Percentiles rank a stretch among this genome's conserved stretches.
Evolutionary conservation across 2,797 vertebrate species (phyloP).

Genomic region (Eulemur coronatus): DNA sequence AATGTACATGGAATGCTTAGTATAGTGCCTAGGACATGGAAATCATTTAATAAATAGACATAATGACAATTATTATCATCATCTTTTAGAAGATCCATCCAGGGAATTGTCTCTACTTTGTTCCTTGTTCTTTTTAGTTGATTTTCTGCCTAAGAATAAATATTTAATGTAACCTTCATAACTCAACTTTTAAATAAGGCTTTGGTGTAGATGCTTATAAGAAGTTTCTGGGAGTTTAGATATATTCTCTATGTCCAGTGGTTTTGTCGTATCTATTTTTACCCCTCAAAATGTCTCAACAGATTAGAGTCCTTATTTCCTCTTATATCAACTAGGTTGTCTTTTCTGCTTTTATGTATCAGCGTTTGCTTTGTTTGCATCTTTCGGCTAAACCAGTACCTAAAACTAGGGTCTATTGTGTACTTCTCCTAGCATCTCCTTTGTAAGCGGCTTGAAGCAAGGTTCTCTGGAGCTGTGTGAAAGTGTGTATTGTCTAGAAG

Average conservation of each 20-base stretch:
- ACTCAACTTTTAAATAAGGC: not conserved
- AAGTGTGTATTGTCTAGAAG: constrained; percentile 42
- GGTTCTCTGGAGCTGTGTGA: not conserved
- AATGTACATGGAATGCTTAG: not conserved
- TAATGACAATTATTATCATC: not conserved
- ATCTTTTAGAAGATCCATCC: constrained; percentile 1
- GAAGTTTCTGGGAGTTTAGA: constrained; percentile 5
- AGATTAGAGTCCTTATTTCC: constrained; percentile 4
- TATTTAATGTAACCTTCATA: constrained; percentile 6
- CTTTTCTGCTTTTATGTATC: not conserved
- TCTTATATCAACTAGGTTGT: not conserved
- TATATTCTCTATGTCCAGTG: not conserved
- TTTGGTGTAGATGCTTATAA: not conserved
- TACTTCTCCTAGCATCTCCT: not conserved
- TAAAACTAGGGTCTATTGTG: not conserved
- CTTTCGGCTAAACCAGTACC: constrained; percentile 7
- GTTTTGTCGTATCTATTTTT: constrained; percentile 35
- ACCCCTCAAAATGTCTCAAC: not conserved
- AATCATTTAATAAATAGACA: not conserved
- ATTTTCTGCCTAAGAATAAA: constrained; percentile 13
- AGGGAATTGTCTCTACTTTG: not conserved
- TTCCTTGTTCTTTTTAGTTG: constrained; percentile 8
- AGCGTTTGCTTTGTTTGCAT: constrained; percentile 26
- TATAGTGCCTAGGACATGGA: not conserved
- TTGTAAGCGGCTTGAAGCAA: not conserved